Conservation (phyloP, 2,888 invertebrate species). For the Blastobasis adustella region DNA sequence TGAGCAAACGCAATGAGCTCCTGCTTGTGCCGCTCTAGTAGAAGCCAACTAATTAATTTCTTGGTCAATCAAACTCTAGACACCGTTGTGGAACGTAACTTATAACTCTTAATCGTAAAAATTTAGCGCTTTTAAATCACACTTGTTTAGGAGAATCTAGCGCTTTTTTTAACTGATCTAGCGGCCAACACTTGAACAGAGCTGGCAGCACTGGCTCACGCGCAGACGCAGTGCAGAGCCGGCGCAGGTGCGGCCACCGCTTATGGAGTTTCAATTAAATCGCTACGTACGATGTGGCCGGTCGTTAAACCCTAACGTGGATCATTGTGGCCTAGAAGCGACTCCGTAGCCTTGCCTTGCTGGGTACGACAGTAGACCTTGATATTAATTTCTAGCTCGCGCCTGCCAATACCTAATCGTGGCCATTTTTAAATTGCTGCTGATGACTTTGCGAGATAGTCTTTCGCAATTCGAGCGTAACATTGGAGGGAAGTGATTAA, state of each 20-base stretch:
- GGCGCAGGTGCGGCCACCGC: conserved; percentile 46
- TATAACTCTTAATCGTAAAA: not conserved
- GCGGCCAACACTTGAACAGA: not conserved
- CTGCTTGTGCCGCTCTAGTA: too few species aligned
- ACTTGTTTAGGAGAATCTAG: not conserved
- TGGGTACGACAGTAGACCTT: not conserved
- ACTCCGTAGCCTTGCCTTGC: not conserved
- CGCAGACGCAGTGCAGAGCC: not conserved
- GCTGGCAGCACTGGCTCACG: not conserved
- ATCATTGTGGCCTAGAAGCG: conserved; percentile 25
- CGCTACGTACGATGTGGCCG: conserved; percentile 49
- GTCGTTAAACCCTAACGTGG: conserved; percentile 33
- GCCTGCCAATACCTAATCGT: not conserved
- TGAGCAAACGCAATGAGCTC: too few species aligned
- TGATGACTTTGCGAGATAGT: not conserved
- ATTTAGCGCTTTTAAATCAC: not conserved
- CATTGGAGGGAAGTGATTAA: not conserved
- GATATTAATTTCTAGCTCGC: not conserved
- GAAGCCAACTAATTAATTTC: not conserved
- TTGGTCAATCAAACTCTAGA: not conserved
- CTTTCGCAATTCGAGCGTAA: not conserved
- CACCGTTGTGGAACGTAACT: too few species aligned
- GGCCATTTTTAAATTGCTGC: not conserved
- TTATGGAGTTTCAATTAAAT: conserved; percentile 66
- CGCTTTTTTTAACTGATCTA: not conserved